These are phyloP conservation scores for Bursaphelenchus okinawaensis DNA, from an alignment of 2,888 invertebrate species.

Conservation along the genomic window DNA sequence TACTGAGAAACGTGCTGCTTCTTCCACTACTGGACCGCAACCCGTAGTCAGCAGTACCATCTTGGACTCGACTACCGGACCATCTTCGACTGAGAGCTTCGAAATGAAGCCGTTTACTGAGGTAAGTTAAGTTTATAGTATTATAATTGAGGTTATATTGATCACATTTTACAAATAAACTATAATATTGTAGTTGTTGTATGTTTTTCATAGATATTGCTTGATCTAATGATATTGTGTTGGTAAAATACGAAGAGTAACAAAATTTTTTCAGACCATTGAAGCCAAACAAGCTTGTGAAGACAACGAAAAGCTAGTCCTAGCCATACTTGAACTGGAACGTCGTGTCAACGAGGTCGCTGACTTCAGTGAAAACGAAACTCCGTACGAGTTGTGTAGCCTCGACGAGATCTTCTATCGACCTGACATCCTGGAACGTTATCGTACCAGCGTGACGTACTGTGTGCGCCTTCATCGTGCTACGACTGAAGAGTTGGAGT, in stretches of 20 bases:
- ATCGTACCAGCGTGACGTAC: conserved; percentile 34
- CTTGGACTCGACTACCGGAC: neutral
- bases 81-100: neutral
- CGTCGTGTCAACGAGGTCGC: conserved; percentile 24
- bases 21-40: neutral
- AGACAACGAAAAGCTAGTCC: conserved; percentile 12
- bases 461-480: conserved; percentile 33
- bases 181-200: too few relatives aligned
- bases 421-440: conserved; percentile 42
- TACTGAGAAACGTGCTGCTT: conserved; percentile 3
- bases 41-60: neutral
- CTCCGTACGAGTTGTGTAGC: neutral
- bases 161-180: too few relatives aligned
- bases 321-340: conserved; percentile 25
- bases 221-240: too few relatives aligned
- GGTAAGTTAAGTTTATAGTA: neutral
- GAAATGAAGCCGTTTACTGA: neutral
- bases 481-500: conserved; percentile 34
- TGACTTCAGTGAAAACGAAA: conserved; percentile 31
- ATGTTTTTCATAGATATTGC: too few relatives aligned
- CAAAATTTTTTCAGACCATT: neutral
- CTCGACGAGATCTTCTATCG: conserved; percentile 23
- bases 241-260: too few relatives aligned
- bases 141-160: too few relatives aligned
- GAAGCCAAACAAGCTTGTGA: conserved; percentile 13